Evolutionary conservation across 2,113 vertebrate species (phyloP).

Genomic region (Scopus umbretta): DNA sequence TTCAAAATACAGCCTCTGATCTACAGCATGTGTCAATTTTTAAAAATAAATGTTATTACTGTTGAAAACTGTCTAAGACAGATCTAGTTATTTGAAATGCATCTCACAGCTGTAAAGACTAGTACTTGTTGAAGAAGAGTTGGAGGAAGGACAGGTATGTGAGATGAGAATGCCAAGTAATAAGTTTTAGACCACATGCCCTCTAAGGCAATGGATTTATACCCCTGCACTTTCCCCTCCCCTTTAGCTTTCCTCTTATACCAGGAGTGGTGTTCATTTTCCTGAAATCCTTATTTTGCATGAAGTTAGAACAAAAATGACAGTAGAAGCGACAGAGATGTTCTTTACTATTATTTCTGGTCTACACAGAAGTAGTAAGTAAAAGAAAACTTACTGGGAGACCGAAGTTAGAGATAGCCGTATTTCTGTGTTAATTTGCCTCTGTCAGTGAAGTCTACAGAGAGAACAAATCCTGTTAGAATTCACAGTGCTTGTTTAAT

Average conservation of each 20-base stretch:
- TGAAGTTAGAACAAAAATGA: not conserved
- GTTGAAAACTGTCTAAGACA: not conserved
- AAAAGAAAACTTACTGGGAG: not conserved
- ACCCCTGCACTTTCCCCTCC: accelerated
- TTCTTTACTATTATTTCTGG: not conserved
- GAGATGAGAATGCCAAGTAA: not conserved
- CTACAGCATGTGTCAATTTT: not conserved
- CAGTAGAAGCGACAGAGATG: not conserved
- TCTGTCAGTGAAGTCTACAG: not conserved
- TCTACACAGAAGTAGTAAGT: not conserved
- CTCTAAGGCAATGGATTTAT: not conserved
- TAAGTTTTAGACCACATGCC: not conserved
- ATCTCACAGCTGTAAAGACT: not conserved
- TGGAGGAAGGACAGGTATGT: not conserved
- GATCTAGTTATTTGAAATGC: not conserved
- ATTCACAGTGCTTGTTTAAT: not conserved
- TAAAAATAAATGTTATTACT: not conserved
- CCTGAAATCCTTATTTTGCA: not conserved
- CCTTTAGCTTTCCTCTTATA: not conserved
- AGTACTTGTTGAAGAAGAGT: not conserved
- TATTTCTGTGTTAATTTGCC: not conserved
- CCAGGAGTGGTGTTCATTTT: not conserved
- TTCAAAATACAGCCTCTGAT: not conserved
- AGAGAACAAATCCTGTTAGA: not conserved
- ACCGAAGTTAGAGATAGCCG: not conserved